These are phyloP conservation scores for Porphyrio hochstetteri DNA, from an alignment of 2,113 vertebrate species.

Conservation along the genomic window DNA sequence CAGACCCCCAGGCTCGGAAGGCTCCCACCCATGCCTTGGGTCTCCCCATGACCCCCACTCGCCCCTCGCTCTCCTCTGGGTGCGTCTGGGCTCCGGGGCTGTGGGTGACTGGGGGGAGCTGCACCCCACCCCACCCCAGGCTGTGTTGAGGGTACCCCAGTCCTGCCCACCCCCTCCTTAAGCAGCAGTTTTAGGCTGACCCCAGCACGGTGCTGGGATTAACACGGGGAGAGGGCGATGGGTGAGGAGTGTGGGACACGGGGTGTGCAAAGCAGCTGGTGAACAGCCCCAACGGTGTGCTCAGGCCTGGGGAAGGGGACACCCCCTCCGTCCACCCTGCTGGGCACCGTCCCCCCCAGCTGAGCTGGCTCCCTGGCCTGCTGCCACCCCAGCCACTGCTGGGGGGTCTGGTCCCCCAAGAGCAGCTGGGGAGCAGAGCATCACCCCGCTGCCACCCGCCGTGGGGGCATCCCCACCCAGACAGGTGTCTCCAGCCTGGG, in stretches of 20 bases:
- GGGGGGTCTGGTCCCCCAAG: no score
- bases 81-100: no score
- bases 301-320: background rate
- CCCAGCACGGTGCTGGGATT: rapidly evolving
- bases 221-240: background rate
- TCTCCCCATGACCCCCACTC: background rate
- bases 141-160: no score
- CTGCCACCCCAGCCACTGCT: rapidly evolving
- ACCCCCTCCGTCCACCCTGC: background rate
- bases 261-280: background rate
- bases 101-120: no score
- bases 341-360: rapidly evolving
- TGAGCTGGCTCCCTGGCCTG: background rate
- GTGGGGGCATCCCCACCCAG: no score
- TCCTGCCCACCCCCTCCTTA: no score
- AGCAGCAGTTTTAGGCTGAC: background rate
- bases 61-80: background rate
- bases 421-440: no score
- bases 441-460: no score
- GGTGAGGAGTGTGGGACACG: background rate
- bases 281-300: background rate
- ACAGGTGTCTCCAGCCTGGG: background rate
- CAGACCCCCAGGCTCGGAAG: rapidly evolving
- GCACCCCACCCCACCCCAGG: no score
- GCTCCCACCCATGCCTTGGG: background rate